A percentile compares a stretch with the other conserved stretches of the same genome.
Evolutionary conservation across 30 jellyfish, hydroid and myxozoan species (phyloP).

Genomic region (Pseudorhiza aurosa): DNA sequence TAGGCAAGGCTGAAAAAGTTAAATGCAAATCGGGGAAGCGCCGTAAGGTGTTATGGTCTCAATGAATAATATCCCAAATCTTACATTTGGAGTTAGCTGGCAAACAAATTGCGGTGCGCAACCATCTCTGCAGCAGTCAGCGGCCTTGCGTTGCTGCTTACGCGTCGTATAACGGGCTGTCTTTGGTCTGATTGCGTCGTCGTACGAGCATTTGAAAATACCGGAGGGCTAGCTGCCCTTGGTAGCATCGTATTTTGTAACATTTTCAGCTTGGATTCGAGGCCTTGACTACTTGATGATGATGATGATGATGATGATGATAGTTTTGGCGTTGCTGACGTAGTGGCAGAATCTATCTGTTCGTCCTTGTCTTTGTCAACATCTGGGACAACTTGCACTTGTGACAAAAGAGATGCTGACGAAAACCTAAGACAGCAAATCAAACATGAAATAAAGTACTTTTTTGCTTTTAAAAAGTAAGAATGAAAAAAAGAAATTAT

Average conservation of each 20-base stretch:
- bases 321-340: neutral
- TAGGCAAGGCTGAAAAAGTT: neutral
- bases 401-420: constrained; percentile 56
- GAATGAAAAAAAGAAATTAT: no score
- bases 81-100: neutral
- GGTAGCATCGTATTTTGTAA: constrained; percentile 38
- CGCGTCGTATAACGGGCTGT: constrained; percentile 76
- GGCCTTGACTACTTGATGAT: constrained; percentile 33
- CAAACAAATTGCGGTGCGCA: constrained; percentile 51
- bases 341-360: neutral
- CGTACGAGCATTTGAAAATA: constrained; percentile 32
- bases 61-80: no score
- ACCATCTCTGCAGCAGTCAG: constrained; percentile 74
- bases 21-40: neutral
- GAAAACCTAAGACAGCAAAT: constrained; percentile 52
- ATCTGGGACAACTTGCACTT: constrained; percentile 86
- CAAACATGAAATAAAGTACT: no score
- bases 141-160: constrained; percentile 75
- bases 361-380: constrained; percentile 40
- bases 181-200: constrained; percentile 42
- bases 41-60: no score
- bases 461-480: no score
- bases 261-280: constrained; percentile 58
- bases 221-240: constrained; percentile 66
- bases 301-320: constrained; percentile 12